Conservation (phyloP, 2,797 vertebrate species). For the Limnodromus scolopaceus region DNA sequence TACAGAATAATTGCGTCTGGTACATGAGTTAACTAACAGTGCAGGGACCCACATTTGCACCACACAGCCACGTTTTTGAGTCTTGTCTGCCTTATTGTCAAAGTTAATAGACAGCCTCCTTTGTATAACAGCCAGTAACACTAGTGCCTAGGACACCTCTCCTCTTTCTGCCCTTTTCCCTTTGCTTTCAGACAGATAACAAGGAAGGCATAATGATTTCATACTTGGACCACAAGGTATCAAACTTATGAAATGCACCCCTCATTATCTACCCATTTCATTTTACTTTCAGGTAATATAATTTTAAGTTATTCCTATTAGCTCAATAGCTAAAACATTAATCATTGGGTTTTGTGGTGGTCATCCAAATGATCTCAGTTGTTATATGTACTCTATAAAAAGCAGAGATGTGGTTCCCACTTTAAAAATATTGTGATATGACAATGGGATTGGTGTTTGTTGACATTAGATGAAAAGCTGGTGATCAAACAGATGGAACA, state of each 20-base stretch:
- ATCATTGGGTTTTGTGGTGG: not conserved
- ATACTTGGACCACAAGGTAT: not conserved
- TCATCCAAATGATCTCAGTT: not conserved
- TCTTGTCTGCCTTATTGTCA: not conserved
- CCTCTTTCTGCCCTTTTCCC: not conserved
- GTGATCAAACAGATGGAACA: not conserved
- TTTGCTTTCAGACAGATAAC: not conserved
- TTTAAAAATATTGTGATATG: not conserved
- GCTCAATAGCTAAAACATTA: not conserved
- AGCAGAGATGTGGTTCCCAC: not conserved
- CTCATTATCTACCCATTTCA: not conserved
- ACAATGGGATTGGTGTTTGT: fast-evolving
- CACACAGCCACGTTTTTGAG: not conserved
- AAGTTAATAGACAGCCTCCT: not conserved
- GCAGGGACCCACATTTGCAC: not conserved
- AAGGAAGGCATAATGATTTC: not conserved
- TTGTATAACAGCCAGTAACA: not conserved
- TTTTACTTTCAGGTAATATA: not conserved
- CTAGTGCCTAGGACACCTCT: not conserved
- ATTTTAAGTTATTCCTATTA: not conserved
- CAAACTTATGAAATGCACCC: not conserved
- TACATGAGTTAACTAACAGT: not conserved
- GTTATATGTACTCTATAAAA: not conserved
- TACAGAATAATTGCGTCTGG: not conserved
- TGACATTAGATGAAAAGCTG: not conserved